phyloP scores from a whole-genome alignment of 1,140 invertebrate species.

The Triops cancriformis region DNA sequence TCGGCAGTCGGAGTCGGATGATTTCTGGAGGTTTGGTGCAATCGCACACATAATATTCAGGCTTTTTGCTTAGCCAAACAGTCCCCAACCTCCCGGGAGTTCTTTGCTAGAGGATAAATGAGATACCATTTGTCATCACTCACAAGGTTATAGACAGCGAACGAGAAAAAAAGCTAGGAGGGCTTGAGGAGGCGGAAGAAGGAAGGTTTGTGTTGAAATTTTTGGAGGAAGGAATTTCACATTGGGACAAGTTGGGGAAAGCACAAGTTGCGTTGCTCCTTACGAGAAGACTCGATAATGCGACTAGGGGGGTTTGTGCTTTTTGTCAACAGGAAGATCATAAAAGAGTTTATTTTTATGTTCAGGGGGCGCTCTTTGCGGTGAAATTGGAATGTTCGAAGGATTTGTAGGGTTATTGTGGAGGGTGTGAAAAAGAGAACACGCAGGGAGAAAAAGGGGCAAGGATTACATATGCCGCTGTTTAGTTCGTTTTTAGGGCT shows the following conservation, averaged over 20 bases:
- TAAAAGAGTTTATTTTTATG: conserved; percentile 3
- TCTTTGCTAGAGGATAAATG: neutral
- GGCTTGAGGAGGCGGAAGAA: neutral
- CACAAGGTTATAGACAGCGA: neutral
- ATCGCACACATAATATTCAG: neutral
- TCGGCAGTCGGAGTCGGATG: neutral
- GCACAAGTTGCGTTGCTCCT: neutral
- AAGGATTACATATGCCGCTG: neutral
- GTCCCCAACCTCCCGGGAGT: neutral
- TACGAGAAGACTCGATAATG: neutral
- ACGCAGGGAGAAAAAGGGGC: neutral
- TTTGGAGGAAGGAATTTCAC: too few relatives aligned
- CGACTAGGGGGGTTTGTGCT: too few relatives aligned
- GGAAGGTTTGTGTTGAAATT: neutral
- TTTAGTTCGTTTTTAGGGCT: neutral
- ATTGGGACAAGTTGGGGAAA: neutral
- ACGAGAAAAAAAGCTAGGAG: neutral
- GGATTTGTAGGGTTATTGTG: neutral
- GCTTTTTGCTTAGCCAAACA: neutral
- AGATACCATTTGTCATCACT: conserved; percentile 6
- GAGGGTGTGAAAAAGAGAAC: neutral
- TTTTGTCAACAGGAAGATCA: neutral
- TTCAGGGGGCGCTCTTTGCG: neutral
- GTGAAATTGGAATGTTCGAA: neutral
- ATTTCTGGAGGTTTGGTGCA: neutral